Percentiles rank a stretch among this genome's conserved stretches.
Conservation (phyloP, 2,113 vertebrate genomes). For the Amphilophus citrinellus region DNA sequence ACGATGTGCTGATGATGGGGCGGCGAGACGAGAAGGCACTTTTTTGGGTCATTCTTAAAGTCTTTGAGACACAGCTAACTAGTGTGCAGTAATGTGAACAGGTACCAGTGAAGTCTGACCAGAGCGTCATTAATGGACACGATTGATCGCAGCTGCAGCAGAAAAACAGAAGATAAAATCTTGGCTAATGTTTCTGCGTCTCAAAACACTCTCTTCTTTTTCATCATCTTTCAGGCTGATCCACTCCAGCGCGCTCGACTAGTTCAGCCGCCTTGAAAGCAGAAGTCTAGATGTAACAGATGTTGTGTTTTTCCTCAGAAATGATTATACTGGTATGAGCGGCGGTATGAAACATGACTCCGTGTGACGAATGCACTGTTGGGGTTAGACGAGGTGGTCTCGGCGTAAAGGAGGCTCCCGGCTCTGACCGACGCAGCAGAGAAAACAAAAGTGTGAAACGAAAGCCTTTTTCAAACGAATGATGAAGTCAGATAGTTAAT, state of each 20-base stretch:
- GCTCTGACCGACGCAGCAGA: background rate
- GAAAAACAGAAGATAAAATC: background rate
- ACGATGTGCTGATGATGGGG: background rate
- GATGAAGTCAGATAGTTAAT: constrained; percentile 56
- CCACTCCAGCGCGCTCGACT: background rate
- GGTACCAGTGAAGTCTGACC: background rate
- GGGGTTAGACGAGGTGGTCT: constrained; percentile 40
- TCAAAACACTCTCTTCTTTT: background rate
- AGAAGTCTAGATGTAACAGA: background rate
- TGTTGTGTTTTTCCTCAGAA: constrained; percentile 39
- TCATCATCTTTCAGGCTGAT: background rate
- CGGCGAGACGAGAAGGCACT: background rate
- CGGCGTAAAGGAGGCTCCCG: background rate
- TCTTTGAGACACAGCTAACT: background rate
- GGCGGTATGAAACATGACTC: constrained; percentile 44
- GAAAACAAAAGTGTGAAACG: constrained; percentile 66
- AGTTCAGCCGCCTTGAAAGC: background rate
- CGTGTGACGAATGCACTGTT: constrained; percentile 56
- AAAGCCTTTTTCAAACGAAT: constrained; percentile 54
- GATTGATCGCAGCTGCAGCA: background rate
- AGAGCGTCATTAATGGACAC: background rate
- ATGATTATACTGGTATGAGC: background rate
- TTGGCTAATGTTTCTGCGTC: background rate
- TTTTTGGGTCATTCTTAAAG: background rate
- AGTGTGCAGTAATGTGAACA: background rate